Conservation (phyloP, 1,140 invertebrate genomes). For the Colletes latitarsis region DNA sequence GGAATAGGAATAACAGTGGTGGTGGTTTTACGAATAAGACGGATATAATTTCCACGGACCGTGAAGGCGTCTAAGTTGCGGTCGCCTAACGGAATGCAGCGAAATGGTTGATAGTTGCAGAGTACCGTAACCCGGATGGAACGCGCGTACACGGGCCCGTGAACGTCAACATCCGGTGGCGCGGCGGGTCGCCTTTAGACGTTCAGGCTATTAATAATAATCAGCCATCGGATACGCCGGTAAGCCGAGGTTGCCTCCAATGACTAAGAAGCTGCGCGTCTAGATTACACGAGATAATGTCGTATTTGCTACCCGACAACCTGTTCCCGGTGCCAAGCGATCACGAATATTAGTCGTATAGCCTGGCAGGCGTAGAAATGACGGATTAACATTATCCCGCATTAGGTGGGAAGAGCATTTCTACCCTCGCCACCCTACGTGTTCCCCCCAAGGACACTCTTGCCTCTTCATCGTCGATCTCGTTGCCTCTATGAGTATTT, state of each 20-base stretch:
- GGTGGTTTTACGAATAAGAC: too few species aligned
- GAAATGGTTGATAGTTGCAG: background rate
- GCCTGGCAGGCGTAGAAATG: conserved; percentile 6
- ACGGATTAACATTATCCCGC: conserved; percentile 24
- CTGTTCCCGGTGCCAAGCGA: background rate
- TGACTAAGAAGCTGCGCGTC: conserved; percentile 30
- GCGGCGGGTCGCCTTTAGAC: conserved; percentile 3
- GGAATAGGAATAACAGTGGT: too few species aligned
- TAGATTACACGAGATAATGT: conserved; percentile 44
- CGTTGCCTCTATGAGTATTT: conserved; percentile 8
- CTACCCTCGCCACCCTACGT: background rate
- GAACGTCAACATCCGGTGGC: conserved; percentile 2
- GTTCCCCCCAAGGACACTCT: background rate
- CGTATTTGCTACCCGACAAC: conserved; percentile 24
- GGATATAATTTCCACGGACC: too few species aligned
- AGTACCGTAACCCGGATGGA: too few species aligned
- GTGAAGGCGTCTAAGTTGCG: too few species aligned
- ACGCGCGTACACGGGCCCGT: background rate
- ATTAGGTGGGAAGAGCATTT: background rate
- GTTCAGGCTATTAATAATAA: conserved; percentile 32
- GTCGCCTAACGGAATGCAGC: too few species aligned
- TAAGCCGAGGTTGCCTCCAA: conserved; percentile 32
- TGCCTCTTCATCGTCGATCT: background rate
- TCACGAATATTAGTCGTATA: conserved; percentile 24
- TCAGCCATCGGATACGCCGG: conserved; percentile 35